Percentiles rank a stretch among this genome's conserved stretches.
phyloP scores from a whole-genome alignment of 2,888 invertebrate species.

The Augiades crinisus region DNA sequence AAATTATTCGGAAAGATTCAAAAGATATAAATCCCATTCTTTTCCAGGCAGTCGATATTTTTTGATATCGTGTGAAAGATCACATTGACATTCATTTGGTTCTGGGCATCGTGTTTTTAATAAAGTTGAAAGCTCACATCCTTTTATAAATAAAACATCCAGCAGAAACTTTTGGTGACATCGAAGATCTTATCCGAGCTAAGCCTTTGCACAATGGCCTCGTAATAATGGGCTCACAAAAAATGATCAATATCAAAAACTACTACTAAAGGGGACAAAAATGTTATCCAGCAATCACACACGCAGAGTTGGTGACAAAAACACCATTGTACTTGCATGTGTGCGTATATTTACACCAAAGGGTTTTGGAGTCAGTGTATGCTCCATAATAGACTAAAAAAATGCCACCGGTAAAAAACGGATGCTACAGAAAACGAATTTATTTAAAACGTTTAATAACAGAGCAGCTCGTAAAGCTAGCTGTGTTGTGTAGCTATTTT shows the following conservation, averaged over 20 bases:
- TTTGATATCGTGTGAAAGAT: constrained; percentile 18
- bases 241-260: constrained; percentile 78
- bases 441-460: constrained; percentile 78
- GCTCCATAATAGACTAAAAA: constrained; percentile 64
- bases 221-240: constrained; percentile 74
- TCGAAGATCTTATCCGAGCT: constrained; percentile 76
- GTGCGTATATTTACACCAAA: constrained; percentile 59
- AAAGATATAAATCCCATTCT: background rate
- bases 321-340: constrained; percentile 55
- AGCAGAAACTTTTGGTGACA: constrained; percentile 69
- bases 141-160: constrained; percentile 63
- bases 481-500: constrained; percentile 44
- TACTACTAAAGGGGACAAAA: constrained; percentile 69
- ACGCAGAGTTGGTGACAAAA: constrained; percentile 58
- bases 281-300: constrained; percentile 60
- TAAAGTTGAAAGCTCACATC: constrained; percentile 64
- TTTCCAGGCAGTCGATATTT: background rate
- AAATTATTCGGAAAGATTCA: background rate
- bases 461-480: constrained; percentile 73
- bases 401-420: constrained; percentile 58
- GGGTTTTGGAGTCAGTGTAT: constrained; percentile 59
- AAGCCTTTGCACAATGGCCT: constrained; percentile 73
- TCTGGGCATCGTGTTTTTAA: constrained; percentile 43
- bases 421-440: constrained; percentile 57
- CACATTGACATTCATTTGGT: constrained; percentile 16